Evolutionary conservation across 2,888 invertebrate species (phyloP).

Genomic region (Kryphioiulus occultus): DNA sequence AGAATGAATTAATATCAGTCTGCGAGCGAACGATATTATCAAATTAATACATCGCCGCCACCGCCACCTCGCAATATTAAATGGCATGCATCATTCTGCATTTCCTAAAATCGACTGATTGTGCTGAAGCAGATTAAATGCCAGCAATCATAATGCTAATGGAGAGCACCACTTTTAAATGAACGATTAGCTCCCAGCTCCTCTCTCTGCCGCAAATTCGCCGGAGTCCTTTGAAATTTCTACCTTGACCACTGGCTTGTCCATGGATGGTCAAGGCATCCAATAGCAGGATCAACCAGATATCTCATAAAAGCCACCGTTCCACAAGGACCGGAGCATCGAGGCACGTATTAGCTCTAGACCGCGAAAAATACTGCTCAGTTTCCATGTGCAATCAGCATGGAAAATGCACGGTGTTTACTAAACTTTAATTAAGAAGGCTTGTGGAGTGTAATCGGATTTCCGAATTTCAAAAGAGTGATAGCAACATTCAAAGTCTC

Average conservation of each 20-base stretch:
- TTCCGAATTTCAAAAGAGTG: too few species aligned
- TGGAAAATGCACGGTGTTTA: too few species aligned
- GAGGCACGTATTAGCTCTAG: too few species aligned
- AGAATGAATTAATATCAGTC: conserved; percentile 31
- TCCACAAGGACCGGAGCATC: too few species aligned
- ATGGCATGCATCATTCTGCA: conserved; percentile 33
- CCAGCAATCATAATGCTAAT: neutral
- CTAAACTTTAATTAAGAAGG: too few species aligned
- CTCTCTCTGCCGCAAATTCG: neutral
- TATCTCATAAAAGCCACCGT: too few species aligned
- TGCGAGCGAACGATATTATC: neutral
- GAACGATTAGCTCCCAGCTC: neutral
- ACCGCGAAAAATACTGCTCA: too few species aligned
- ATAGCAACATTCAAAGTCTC: too few species aligned
- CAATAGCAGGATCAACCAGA: too few species aligned
- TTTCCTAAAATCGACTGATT: neutral
- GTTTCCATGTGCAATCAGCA: too few species aligned
- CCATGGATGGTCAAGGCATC: too few species aligned
- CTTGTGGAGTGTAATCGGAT: neutral
- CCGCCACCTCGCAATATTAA: conserved; percentile 15
- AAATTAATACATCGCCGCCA: conserved; percentile 8
- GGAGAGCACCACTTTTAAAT: neutral
- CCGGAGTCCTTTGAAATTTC: neutral
- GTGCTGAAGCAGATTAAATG: neutral
- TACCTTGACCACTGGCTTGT: too few species aligned